Percentiles rank a stretch among this genome's conserved stretches.
Evolutionary conservation across 2,113 vertebrate genomes (phyloP).

Genomic region (Pheucticus melanocephalus): DNA sequence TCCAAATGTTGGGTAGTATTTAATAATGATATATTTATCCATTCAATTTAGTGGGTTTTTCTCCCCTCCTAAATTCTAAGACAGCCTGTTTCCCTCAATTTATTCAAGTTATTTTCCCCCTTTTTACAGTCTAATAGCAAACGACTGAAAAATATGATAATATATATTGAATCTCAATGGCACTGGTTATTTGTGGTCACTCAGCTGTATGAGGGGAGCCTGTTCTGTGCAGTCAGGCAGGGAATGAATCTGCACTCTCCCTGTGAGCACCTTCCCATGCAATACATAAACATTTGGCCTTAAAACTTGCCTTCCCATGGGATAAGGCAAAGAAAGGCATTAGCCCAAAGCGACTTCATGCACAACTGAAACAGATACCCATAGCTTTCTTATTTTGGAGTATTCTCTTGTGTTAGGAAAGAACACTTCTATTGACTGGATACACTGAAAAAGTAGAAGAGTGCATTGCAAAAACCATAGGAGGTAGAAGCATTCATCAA

Average conservation of each 20-base stretch:
- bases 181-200: neutral
- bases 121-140: neutral
- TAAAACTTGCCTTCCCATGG: neutral
- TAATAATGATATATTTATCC: neutral
- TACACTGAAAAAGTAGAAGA: neutral
- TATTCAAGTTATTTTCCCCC: neutral
- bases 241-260: neutral
- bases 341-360: neutral
- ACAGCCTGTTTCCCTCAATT: neutral
- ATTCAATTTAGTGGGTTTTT: neutral
- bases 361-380: slow-evolving; percentile 1
- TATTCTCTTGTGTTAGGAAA: slow-evolving; percentile 20
- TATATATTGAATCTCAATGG: neutral
- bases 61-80: neutral
- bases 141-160: neutral
- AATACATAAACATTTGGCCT: neutral
- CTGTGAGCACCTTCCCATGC: neutral
- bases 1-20: neutral
- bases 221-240: neutral
- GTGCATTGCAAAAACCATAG: slow-evolving; percentile 6
- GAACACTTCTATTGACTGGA: slow-evolving; percentile 11
- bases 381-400: neutral
- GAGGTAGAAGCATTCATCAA: slow-evolving; percentile 48
- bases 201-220: neutral
- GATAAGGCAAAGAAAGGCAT: neutral